These are phyloP conservation scores for Diachasma alloeum DNA, from an alignment of 1,140 invertebrate genomes.

Conservation along the genomic window DNA sequence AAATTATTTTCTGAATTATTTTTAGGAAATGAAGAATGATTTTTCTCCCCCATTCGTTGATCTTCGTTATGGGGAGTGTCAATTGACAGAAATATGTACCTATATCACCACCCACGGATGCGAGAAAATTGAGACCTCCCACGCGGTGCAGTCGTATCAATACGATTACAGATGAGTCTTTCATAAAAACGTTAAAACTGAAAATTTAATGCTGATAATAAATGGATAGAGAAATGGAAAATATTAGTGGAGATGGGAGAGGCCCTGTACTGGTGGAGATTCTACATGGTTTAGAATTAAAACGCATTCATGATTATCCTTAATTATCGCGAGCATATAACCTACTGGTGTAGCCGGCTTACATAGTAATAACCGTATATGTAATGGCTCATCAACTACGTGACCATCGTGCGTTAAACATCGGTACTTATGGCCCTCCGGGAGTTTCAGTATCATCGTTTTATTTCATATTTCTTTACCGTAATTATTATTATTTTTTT, in stretches of 20 bases:
- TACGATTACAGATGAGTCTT: background rate
- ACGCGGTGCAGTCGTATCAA: background rate
- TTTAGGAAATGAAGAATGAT: background rate
- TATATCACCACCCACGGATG: background rate
- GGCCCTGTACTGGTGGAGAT: background rate
- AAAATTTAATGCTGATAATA: background rate
- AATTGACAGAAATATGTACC: background rate
- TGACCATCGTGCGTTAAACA: constrained; percentile 14
- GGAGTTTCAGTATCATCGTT: background rate
- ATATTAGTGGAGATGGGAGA: background rate
- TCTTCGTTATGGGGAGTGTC: background rate
- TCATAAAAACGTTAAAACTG: background rate
- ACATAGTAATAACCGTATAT: constrained; percentile 9
- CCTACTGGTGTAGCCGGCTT: background rate
- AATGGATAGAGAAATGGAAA: background rate
- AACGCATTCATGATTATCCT: constrained; percentile 9
- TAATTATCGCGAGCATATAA: constrained; percentile 8
- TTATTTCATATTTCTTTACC: background rate
- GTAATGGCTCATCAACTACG: constrained; percentile 18
- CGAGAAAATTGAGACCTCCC: constrained; percentile 1
- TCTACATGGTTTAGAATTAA: background rate
- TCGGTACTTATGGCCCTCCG: background rate
- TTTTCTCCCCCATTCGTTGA: background rate
- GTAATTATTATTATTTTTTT: background rate
- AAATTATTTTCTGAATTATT: constrained; percentile 13